A percentile compares a stretch with the other conserved stretches of the same genome.
Conservation (phyloP, 2,888 invertebrate species). For the Lampropteryx suffumata region DNA sequence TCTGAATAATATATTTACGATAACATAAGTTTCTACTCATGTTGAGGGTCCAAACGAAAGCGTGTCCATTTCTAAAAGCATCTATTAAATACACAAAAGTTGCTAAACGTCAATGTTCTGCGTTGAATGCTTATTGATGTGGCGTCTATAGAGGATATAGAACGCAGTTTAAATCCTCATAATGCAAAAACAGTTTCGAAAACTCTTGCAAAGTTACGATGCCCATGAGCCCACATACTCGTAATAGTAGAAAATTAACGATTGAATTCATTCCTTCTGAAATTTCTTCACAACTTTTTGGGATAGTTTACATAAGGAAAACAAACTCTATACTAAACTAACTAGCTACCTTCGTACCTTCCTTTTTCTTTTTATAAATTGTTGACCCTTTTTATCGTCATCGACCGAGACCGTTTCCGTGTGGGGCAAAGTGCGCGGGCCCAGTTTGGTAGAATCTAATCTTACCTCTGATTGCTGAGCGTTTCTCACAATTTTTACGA, state of each 20-base stretch:
- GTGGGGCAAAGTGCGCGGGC: conserved; percentile 34
- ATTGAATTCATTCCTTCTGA: conserved; percentile 7
- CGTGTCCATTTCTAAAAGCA: too few relatives aligned
- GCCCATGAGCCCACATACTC: not conserved
- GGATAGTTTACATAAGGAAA: conserved; percentile 22
- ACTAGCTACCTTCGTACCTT: conserved; percentile 25
- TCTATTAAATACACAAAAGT: too few relatives aligned
- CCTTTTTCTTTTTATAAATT: conserved; percentile 54
- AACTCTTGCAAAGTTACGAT: not conserved
- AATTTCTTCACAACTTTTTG: conserved; percentile 9
- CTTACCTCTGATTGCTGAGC: conserved; percentile 69
- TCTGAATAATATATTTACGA: not conserved
- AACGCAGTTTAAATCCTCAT: too few relatives aligned
- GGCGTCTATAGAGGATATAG: too few relatives aligned
- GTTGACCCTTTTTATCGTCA: conserved; percentile 65
- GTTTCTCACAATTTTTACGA: conserved; percentile 72
- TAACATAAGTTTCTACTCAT: too few relatives aligned
- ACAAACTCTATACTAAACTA: conserved; percentile 26
- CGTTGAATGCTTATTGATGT: too few relatives aligned
- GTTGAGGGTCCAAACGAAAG: too few relatives aligned
- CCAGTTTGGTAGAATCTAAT: conserved; percentile 55
- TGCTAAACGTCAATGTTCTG: too few relatives aligned
- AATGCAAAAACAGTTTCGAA: too few relatives aligned
- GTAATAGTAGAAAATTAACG: conserved; percentile 6
- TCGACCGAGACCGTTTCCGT: conserved; percentile 42